Evolutionary conservation across 2,113 vertebrate species (phyloP), one percentile per base, ranked within the genome.

Genomic region (Cryptomyrus ogoouensis): DNA sequence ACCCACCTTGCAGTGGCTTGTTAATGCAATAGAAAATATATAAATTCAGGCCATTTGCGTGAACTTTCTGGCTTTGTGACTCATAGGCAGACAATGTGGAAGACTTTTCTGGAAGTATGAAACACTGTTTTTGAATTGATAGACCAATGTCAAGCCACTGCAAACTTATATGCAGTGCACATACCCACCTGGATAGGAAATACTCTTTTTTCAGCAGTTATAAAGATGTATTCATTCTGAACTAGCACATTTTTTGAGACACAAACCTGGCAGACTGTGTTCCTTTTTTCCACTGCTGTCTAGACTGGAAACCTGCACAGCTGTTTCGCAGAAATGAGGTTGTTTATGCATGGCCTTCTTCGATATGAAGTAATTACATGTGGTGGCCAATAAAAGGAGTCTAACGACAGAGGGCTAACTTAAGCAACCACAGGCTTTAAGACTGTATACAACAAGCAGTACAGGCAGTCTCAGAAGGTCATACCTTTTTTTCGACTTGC

Each of bases 311-410:
- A 53, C 8, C 27, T 52, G 49, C 24, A 53, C 85, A 87, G 70
- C 70, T 83, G 88, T 24, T 35, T 35, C 88, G 0, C 88, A 77
- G 88, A 47, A 77, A 58, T 50, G 46, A 50, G 74, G 35, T 15
- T 90, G 85, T 90, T 90, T 77, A 74, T 88, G 85, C 58, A 44
- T 24, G 62, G 62, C 66, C 84, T 77, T 77, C n/a, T 49, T 47
- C 62, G 58, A 50, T 90, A 90, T 90, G 89, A 90, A 88, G 89
- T 90, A 87, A 90, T 89, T 35, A 53, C 74, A 89, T 19, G 39
- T 89, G 74, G 19, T 39, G 47, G 58, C 88, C 88, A 77, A n/a
- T 89, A 50, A 89, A 88, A 83, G 47, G 17, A 89, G 89, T 84
- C 50, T 49, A 53, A 47, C 62, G 84, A 88, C 21, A 56, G 89